A percentile compares a stretch with the other conserved stretches of the same genome.
Conservation (phyloP, 2,113 vertebrate species). For the Solea senegalensis region DNA sequence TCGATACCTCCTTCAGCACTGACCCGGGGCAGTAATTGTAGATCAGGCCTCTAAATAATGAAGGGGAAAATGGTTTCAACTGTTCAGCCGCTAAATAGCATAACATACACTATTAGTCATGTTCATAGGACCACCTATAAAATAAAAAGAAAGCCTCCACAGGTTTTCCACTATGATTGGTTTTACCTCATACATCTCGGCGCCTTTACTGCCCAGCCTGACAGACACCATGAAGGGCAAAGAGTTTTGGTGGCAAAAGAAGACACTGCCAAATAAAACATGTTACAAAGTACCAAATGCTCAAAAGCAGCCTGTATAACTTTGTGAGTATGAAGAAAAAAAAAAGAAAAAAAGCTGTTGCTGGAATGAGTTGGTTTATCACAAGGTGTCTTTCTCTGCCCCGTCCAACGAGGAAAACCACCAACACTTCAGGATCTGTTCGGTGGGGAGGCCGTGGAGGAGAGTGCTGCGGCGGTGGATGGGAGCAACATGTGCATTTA, state of each 20-base stretch:
- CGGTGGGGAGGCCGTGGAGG: conserved; percentile 62
- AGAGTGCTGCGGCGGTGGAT: conserved; percentile 73
- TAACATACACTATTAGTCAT: conserved; percentile 72
- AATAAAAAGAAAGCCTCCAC: conserved; percentile 37
- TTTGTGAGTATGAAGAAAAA: conserved; percentile 39
- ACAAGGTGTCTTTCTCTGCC: conserved; percentile 73
- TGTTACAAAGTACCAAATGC: conserved; percentile 39
- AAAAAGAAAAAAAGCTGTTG: conserved; percentile 22
- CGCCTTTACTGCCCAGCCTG: conserved; percentile 47
- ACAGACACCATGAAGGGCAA: conserved; percentile 45
- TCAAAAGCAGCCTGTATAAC: conserved; percentile 54
- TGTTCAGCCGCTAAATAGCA: conserved; percentile 61
- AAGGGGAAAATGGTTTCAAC: conserved; percentile 56
- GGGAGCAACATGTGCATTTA: conserved; percentile 86
- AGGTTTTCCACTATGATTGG: conserved; percentile 44
- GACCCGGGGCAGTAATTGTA: conserved; percentile 34
- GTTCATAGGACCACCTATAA: conserved; percentile 54
- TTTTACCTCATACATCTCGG: conserved; percentile 54
- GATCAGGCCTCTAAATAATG: conserved; percentile 50
- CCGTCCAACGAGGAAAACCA: conserved; percentile 82
- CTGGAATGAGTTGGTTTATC: conserved; percentile 61
- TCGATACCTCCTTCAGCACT: conserved; percentile 33
- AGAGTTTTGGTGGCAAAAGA: conserved; percentile 35
- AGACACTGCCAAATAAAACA: conserved; percentile 52
- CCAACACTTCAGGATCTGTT: conserved; percentile 85